Base-by-base conservation (phyloP, 2,113 vertebrate genomes). In the Dendrocopos noguchii region DNA sequence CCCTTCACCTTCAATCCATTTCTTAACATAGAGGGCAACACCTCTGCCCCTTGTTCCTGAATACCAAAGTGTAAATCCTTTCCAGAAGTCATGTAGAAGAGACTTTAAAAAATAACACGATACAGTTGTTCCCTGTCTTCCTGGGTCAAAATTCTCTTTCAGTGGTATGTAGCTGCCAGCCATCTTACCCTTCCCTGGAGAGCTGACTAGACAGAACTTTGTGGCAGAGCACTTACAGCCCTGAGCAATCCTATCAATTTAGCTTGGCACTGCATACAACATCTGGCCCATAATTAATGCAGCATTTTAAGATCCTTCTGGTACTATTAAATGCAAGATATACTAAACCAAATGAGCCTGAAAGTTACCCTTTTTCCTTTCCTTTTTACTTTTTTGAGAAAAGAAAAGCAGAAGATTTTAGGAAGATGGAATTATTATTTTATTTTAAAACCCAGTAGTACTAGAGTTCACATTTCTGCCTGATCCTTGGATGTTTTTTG, bases 231-330 rank as follows among this genome's bases (percentile, higher is more conserved):
- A 18, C 19, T 80, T 68, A 39, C 6, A 63, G 76, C 21, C 29
- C 66, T 36, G 71, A 92, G 65, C 15, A 81, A 42, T 66, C 31
- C 39, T n/a, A 79, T 76, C 80, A 75, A 20, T 70, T 82, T 74
- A 82, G 56, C 57, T 85, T 91, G 94, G 81, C 75, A 56, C 28
- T 5, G 20, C 31, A 17, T 60, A 15, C 36, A 92, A 87, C 92
- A 95, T 93, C 91, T 93, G 94, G 91, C 52, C 81, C 36, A 42
- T 82, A 93, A 95, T 92, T 96, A 93, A 91, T 89, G 44, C 33
- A 89, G 56, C 42, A 71, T 70, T 96, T 96, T 67, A 80, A 91
- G 84, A 85, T 80, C 87, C 67, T 89, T 84, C 84, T 93, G 89
- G 31, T 80, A 53, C 61, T 85, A 67, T 77, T 91, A 94, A 89